Evolutionary conservation across 1,140 invertebrate species (phyloP).

Genomic region (Diploscapter pachys): DNA sequence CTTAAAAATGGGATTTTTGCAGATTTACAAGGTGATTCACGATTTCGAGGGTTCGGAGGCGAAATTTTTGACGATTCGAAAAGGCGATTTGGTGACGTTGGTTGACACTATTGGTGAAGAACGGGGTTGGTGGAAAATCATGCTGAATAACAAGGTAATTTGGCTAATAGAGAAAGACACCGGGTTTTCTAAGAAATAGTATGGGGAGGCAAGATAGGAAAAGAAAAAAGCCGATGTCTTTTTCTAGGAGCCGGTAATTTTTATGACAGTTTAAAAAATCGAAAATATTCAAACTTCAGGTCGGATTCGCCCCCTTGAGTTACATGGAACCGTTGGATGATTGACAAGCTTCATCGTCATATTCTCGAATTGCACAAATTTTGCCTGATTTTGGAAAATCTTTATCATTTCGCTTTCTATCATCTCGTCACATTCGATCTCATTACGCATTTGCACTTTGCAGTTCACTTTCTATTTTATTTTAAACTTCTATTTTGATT

Average conservation of each 20-base stretch:
- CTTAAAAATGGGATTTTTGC: background rate
- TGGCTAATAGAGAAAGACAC: background rate
- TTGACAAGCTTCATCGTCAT: no score
- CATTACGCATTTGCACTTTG: no score
- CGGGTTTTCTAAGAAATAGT: background rate
- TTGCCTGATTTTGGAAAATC: no score
- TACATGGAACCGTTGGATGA: no score
- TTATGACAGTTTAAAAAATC: background rate
- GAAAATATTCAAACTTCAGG: no score
- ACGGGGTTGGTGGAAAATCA: constrained; percentile 44
- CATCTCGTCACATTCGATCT: no score
- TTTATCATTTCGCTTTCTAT: no score
- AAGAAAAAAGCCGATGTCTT: background rate
- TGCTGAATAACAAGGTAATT: constrained; percentile 31
- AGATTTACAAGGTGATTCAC: constrained; percentile 36
- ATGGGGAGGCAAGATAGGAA: no score
- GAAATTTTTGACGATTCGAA: constrained; percentile 33
- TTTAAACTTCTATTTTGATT: no score
- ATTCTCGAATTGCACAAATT: no score
- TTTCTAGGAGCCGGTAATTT: constrained; percentile 31
- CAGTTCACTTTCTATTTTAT: no score
- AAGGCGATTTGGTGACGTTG: constrained; percentile 31
- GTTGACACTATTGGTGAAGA: constrained; percentile 42
- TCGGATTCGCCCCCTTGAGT: no score
- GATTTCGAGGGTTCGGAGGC: constrained; percentile 27